Percentiles rank a stretch among this genome's conserved stretches.
Conservation (phyloP, 1,140 invertebrate species). For the Zaprionus tsacasi region DNA sequence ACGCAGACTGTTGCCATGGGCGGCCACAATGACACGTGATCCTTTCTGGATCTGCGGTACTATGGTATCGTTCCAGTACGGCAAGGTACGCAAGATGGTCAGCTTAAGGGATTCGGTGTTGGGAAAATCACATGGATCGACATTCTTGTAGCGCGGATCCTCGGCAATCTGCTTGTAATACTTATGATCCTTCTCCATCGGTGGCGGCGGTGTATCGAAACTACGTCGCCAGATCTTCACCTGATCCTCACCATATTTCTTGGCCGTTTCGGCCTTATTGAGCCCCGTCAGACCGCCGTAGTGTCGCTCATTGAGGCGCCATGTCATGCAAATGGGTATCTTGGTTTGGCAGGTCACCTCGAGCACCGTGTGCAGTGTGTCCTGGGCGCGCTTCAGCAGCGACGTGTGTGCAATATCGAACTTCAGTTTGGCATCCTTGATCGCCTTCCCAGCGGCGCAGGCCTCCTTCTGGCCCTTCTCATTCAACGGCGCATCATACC, state of each 20-base stretch:
- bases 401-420: constrained; percentile 97
- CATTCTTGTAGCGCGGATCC: constrained; percentile 91
- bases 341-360: constrained; percentile 91
- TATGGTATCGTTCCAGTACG: constrained; percentile 97
- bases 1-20: constrained; percentile 97
- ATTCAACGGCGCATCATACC: constrained; percentile 93
- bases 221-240: constrained; percentile 97
- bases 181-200: constrained; percentile 92
- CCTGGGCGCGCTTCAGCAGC: constrained; percentile 94
- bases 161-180: constrained; percentile 94
- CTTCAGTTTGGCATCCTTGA: constrained; percentile 91
- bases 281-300: constrained; percentile 97
- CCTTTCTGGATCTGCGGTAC: constrained; percentile 94
- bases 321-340: constrained; percentile 92
- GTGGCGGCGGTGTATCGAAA: constrained; percentile 95
- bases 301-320: constrained; percentile 97
- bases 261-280: constrained; percentile 97
- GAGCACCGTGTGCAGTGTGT: constrained; percentile 91
- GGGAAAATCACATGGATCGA: constrained; percentile 92
- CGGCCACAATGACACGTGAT: constrained; percentile 95
- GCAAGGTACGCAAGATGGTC: constrained; percentile 94
- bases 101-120: constrained; percentile 96
- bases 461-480: constrained; percentile 93
- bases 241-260: constrained; percentile 96
- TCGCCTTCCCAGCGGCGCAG: constrained; percentile 90